A percentile compares a stretch with the other conserved stretches of the same genome.
These are phyloP conservation scores for Olivierus martensii DNA, from an alignment of 1,140 invertebrate genomes.

Conservation along the genomic window DNA sequence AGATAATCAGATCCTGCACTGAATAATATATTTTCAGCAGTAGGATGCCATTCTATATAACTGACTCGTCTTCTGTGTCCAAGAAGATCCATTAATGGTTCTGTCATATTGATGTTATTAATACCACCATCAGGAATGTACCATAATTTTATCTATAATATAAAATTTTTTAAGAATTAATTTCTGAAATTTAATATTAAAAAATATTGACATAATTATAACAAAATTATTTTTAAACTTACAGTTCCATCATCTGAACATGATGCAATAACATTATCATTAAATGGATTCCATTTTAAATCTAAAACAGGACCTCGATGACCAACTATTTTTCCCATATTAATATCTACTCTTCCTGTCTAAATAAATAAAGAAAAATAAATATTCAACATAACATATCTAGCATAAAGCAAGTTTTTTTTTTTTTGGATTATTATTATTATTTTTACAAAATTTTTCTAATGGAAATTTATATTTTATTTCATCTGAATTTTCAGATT, in stretches of 20 bases:
- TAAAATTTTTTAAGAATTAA: background rate
- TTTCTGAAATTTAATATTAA: no score
- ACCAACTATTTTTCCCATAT: slow-evolving; percentile 59
- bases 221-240: slow-evolving; percentile 27
- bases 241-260: slow-evolving; percentile 85
- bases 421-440: no score
- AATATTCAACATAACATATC: no score
- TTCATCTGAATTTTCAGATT: no score
- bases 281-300: slow-evolving; percentile 83
- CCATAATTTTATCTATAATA: slow-evolving; percentile 62
- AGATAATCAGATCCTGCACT: slow-evolving; percentile 74
- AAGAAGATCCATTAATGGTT: slow-evolving; percentile 71
- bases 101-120: slow-evolving; percentile 53
- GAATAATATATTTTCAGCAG: slow-evolving; percentile 77
- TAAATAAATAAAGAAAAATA: no score
- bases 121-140: slow-evolving; percentile 81
- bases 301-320: slow-evolving; percentile 69
- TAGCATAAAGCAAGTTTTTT: no score
- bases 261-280: slow-evolving; percentile 90
- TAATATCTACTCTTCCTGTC: slow-evolving; percentile 32
- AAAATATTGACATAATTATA: no score
- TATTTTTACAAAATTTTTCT: no score
- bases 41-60: slow-evolving; percentile 88
- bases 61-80: slow-evolving; percentile 76
- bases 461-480: no score